phyloP scores from a whole-genome alignment of 2,888 invertebrate genomes.

The Aspidiotus rigidus region DNA sequence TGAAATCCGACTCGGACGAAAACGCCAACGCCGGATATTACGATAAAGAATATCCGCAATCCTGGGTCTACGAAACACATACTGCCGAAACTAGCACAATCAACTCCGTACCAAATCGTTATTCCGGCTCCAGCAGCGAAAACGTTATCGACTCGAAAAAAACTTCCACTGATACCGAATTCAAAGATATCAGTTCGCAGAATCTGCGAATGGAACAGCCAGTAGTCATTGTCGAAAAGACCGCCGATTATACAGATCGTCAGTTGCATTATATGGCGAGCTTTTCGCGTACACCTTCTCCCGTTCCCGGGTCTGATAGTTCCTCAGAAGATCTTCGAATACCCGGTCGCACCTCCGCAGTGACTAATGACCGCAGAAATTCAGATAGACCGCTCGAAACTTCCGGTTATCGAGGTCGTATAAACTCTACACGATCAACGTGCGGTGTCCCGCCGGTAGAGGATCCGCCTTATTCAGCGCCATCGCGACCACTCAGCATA shows the following conservation, averaged over 20 bases:
- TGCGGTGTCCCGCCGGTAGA: constrained; percentile 25
- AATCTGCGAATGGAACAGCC: constrained; percentile 35
- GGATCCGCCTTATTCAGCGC: constrained; percentile 35
- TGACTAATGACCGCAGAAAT: constrained; percentile 43
- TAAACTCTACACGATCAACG: constrained; percentile 39
- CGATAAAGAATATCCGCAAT: constrained; percentile 37
- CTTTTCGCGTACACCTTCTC: constrained; percentile 47
- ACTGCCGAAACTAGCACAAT: constrained; percentile 36
- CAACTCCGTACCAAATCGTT: constrained; percentile 29
- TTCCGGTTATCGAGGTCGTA: constrained; percentile 44
- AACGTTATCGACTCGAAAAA: constrained; percentile 36
- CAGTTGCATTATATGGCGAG: constrained; percentile 48
- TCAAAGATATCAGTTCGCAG: constrained; percentile 19
- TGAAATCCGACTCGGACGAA: constrained; percentile 43
- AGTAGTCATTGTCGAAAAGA: constrained; percentile 37
- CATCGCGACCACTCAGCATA: constrained; percentile 36
- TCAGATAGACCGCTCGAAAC: constrained; percentile 46
- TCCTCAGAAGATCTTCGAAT: constrained; percentile 43
- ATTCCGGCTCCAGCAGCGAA: constrained; percentile 27
- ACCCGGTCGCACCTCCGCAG: constrained; percentile 40
- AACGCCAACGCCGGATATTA: constrained; percentile 38
- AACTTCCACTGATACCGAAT: constrained; percentile 39
- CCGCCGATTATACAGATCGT: constrained; percentile 43
- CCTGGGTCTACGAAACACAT: constrained; percentile 48
- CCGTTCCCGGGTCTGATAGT: constrained; percentile 41